Evolutionary conservation across 2,888 invertebrate genomes (phyloP).

Genomic region (Anodontia alba): DNA sequence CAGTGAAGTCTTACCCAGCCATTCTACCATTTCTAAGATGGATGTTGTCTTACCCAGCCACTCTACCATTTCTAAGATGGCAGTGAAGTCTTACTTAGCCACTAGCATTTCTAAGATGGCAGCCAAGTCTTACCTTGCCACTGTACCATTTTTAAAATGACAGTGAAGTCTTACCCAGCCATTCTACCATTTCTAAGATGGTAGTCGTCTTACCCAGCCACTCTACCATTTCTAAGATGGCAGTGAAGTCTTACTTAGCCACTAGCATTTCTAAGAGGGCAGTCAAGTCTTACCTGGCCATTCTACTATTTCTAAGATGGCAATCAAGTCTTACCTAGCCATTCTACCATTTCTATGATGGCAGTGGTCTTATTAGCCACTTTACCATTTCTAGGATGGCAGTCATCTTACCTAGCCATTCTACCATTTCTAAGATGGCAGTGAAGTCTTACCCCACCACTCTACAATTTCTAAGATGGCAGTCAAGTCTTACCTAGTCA

Average conservation of each 20-base stretch:
- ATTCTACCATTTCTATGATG: too few species aligned
- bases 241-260: constrained; percentile 88
- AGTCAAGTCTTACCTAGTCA: too few species aligned
- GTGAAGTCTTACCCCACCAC: constrained; percentile 99
- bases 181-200: constrained; percentile 85
- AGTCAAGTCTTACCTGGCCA: too few species aligned
- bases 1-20: constrained; percentile 90
- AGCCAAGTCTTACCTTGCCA: too few species aligned
- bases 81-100: constrained; percentile 88
- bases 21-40: constrained; percentile 91
- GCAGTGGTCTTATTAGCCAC: too few species aligned
- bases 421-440: constrained; percentile 98
- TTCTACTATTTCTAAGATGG: too few species aligned
- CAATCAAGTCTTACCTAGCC: too few species aligned
- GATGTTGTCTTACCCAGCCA: constrained; percentile 96
- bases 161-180: constrained; percentile 86
- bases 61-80: constrained; percentile 97
- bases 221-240: constrained; percentile 97
- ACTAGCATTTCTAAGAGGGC: too few species aligned
- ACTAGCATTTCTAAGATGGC: too few species aligned
- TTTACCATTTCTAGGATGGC: too few species aligned
- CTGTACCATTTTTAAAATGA: too few species aligned
- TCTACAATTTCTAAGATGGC: constrained; percentile 40
- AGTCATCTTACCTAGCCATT: constrained; percentile 96
- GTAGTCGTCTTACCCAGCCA: constrained; percentile 96